A percentile compares a stretch with the other conserved stretches of the same genome.
phyloP scores from a whole-genome alignment of 1,140 invertebrate genomes.

The Semibalanus balanoides region DNA sequence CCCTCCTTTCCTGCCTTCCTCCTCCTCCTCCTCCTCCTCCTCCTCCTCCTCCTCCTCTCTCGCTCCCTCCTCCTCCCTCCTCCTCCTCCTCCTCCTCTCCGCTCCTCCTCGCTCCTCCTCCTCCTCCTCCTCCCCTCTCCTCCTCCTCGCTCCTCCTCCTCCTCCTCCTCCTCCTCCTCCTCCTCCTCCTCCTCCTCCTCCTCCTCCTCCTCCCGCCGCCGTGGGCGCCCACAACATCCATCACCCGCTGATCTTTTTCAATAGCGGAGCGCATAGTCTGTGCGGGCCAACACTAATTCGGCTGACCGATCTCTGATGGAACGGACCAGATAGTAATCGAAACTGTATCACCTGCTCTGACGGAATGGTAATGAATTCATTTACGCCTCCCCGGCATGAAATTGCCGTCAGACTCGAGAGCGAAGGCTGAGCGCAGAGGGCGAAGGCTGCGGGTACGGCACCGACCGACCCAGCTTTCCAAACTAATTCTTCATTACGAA shows the following conservation, averaged over 20 bases:
- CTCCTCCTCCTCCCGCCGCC: no score
- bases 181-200: neutral
- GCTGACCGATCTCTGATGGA: neutral
- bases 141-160: no score
- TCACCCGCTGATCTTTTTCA: neutral
- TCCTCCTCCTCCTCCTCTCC: no score
- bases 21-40: no score
- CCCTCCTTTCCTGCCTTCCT: no score
- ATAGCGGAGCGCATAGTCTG: neutral
- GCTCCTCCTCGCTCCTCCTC: no score
- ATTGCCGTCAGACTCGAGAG: neutral
- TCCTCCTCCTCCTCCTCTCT: no score
- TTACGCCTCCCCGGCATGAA: constrained; percentile 1
- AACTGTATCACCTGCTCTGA: neutral
- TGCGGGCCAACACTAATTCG: neutral
- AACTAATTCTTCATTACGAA: constrained; percentile 2
- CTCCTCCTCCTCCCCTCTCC: no score
- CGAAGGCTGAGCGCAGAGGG: no score
- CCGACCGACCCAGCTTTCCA: neutral
- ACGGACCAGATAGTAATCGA: neutral
- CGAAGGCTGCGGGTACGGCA: neutral
- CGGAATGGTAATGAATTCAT: neutral
- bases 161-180: no score
- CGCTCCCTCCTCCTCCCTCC: no score
- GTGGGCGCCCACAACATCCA: neutral